Percentiles rank a stretch among this genome's conserved stretches.
Conservation (phyloP, 2,113 vertebrate species). For the Alligator sinensis region DNA sequence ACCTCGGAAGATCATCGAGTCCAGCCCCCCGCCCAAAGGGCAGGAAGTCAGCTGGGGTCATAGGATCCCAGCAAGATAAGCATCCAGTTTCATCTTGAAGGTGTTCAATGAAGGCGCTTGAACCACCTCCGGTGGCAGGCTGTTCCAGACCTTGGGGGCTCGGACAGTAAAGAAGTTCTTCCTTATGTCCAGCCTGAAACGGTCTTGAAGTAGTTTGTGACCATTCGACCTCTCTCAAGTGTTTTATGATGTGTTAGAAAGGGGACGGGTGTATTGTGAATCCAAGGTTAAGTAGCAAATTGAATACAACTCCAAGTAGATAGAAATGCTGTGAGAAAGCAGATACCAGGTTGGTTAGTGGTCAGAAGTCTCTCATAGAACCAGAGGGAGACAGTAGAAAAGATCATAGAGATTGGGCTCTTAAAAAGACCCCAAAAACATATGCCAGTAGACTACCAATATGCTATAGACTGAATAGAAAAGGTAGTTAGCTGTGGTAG, state of each 20-base stretch:
- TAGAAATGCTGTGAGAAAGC: neutral
- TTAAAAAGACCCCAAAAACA: neutral
- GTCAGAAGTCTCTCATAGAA: neutral
- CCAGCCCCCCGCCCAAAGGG: no score
- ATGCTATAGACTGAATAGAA: neutral
- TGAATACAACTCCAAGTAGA: accelerated
- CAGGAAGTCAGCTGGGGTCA: no score
- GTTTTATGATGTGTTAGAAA: neutral
- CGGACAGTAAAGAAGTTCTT: no score
- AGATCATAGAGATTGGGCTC: neutral
- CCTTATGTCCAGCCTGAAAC: no score
- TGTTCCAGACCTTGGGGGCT: no score
- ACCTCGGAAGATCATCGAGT: no score
- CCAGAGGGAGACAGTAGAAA: accelerated
- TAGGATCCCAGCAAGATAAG: no score
- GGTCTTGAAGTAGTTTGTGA: no score
- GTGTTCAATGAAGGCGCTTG: no score
- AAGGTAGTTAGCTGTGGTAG: neutral
- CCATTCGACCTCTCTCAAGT: neutral
- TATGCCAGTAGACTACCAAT: neutral
- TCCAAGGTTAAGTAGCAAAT: neutral
- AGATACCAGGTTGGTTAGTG: neutral
- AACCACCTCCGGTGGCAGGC: no score
- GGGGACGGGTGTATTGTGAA: neutral
- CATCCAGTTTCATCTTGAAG: no score